Evolutionary conservation across 2,113 vertebrate species (phyloP).

Genomic region (Todiramphus chloris): DNA sequence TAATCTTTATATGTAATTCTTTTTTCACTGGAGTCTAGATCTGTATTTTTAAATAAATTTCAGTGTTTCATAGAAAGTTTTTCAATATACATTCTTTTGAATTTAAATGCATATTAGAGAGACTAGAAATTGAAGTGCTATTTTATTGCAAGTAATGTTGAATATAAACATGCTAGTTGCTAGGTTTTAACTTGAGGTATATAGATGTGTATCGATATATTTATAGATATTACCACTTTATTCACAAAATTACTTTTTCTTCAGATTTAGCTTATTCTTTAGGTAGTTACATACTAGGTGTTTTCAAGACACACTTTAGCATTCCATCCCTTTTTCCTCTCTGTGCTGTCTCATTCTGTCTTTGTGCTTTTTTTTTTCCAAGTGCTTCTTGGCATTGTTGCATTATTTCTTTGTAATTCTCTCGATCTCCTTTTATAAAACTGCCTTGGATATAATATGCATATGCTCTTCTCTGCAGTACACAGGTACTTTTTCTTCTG

Average conservation of each 20-base stretch:
- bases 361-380: background rate
- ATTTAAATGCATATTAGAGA: background rate
- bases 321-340: background rate
- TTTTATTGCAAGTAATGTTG: background rate
- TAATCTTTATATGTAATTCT: background rate
- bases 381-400: background rate
- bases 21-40: background rate
- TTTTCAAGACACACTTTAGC: background rate
- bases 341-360: background rate
- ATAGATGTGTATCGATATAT: background rate
- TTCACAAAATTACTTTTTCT: background rate
- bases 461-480: background rate
- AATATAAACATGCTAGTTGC: background rate
- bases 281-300: background rate
- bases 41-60: background rate
- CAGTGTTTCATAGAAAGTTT: background rate
- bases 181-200: background rate
- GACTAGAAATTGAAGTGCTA: background rate
- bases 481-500: background rate
- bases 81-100: background rate
- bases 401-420: background rate
- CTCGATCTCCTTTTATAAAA: background rate
- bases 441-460: background rate
- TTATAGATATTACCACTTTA: background rate
- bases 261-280: background rate